A percentile compares a stretch with the other conserved stretches of the same genome.
Evolutionary conservation across 2,888 invertebrate genomes (phyloP).

Genomic region (Acheta domesticus): DNA sequence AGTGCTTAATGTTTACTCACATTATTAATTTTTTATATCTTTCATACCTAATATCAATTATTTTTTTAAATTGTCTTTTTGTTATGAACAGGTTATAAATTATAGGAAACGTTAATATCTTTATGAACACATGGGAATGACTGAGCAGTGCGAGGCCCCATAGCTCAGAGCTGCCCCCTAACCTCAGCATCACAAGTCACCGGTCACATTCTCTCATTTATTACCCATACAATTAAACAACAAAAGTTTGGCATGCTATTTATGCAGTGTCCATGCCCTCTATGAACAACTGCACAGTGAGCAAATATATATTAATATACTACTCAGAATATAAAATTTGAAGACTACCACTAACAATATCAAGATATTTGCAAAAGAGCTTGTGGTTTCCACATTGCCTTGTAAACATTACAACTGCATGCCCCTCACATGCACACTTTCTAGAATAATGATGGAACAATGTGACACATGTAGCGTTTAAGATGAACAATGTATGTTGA

Average conservation of each 20-base stretch:
- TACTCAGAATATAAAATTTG: constrained; percentile 18
- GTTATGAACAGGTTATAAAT: no score
- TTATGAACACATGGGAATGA: no score
- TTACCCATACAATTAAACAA: constrained; percentile 6
- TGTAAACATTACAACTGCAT: constrained; percentile 1
- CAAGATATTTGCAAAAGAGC: constrained; percentile 10
- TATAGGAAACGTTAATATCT: no score
- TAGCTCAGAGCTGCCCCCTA: no score
- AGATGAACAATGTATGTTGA: background rate
- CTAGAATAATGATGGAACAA: constrained; percentile 18
- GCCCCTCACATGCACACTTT: constrained; percentile 7
- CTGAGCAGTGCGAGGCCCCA: no score
- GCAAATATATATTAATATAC: background rate
- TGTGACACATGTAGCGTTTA: background rate
- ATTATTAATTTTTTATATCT: no score
- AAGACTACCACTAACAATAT: constrained; percentile 1
- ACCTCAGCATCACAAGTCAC: no score
- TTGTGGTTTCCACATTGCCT: constrained; percentile 3
- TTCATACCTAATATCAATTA: no score
- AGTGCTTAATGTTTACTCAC: no score
- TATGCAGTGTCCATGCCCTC: constrained; percentile 7
- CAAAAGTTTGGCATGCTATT: constrained; percentile 18
- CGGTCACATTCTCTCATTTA: background rate
- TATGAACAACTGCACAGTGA: background rate
- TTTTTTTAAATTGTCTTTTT: no score